Base-by-base conservation (phyloP, 2,113 vertebrate species). In the Hassar affinis region DNA sequence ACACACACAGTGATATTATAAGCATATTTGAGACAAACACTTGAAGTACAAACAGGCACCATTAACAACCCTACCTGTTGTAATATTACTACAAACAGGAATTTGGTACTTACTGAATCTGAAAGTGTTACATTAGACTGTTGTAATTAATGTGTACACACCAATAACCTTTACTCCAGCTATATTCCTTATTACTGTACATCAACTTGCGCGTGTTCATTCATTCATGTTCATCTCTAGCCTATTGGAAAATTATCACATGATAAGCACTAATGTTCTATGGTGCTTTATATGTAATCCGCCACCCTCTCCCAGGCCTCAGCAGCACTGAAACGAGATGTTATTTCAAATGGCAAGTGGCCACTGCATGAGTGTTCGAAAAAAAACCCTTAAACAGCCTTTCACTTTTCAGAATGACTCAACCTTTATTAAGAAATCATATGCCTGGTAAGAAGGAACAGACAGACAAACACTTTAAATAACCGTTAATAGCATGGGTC, bases 1-100 rank as follows among this genome's bases (percentile, higher is more conserved):
- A 74, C 0, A 81, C 14, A 27, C 66, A 75, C 11, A 69, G 30
- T 79, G 18, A 79, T 62, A 88, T 27, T 35, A 42, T 1, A 57
- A 66, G 3, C 42, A 59, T 47, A 38, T 30, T 42, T 27, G n/a
- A 61, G 25, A 45, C 14, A 79, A 45, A 45, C 45, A 20, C 30
- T 49, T 3, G 11, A 54, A n/a, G 20, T 5, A 78, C 22, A 42
- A 25, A 52, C 51, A 80, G 4, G 8, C 8, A 33, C 14, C 20
- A 9, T 18, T 10, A 27, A 30, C 14, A 45, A 45, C 25, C 25
- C 6, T 6, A 6, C 42, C n/a, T 47, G 38, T 69, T 45, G 4
- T 30, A 33, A 47, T 59, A 11, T 4, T 59, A 4, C 3, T 47
- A n/a, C 27, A 18, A 35, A 45, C 80, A 47, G 38, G 25, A 59